A percentile compares a stretch with the other conserved stretches of the same genome.
phyloP scores from a whole-genome alignment of 2,797 vertebrate genomes.

The Gadopsis bispinosus region DNA sequence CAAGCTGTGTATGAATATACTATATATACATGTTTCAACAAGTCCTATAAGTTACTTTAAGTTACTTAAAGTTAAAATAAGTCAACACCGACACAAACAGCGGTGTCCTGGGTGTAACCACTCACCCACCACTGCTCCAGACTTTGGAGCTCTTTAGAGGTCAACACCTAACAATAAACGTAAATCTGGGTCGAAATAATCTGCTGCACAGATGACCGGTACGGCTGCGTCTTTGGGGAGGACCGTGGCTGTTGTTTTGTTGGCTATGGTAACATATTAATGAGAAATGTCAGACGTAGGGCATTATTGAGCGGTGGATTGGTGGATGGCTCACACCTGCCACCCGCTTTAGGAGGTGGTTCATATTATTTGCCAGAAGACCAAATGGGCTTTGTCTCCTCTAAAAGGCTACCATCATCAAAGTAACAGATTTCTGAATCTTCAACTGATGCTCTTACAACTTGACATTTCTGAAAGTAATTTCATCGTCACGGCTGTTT shows the following conservation, averaged over 20 bases:
- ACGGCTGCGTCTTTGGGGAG: too few species aligned
- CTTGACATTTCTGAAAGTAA: constrained; percentile 41
- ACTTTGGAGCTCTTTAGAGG: too few species aligned
- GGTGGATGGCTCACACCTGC: not conserved
- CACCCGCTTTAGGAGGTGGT: constrained; percentile 1
- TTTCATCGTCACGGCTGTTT: constrained; percentile 28
- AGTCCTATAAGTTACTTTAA: too few species aligned
- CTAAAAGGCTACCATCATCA: not conserved
- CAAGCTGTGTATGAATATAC: not conserved
- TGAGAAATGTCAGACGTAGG: constrained; percentile 3
- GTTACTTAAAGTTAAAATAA: too few species aligned
- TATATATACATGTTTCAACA: too few species aligned
- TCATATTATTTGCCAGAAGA: constrained; percentile 5
- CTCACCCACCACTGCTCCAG: too few species aligned
- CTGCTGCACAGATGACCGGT: too few species aligned
- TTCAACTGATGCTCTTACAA: constrained; percentile 22
- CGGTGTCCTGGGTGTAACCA: too few species aligned
- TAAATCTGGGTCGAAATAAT: too few species aligned
- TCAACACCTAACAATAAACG: too few species aligned
- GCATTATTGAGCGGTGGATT: not conserved
- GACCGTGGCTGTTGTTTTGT: not conserved
- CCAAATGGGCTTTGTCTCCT: constrained; percentile 8
- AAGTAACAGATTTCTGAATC: constrained; percentile 11
- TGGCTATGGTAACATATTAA: not conserved
- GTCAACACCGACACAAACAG: too few species aligned